Evolutionary conservation across 2,797 vertebrate species (phyloP).

Genomic region (Ctenopoma kingsleyae): DNA sequence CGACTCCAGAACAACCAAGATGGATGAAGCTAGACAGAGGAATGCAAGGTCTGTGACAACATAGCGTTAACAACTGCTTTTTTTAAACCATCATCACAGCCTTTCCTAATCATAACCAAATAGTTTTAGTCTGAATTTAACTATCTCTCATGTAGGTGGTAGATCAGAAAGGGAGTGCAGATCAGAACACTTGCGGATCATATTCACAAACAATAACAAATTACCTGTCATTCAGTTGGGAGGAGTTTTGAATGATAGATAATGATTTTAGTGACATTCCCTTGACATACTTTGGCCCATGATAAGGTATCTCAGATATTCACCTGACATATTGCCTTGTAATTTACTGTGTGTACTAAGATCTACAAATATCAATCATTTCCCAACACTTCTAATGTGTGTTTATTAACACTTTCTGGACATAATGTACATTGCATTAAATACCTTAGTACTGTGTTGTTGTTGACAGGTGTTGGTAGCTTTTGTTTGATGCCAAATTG

Average conservation of each 20-base stretch:
- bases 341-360: background rate
- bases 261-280: background rate
- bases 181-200: background rate
- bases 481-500: constrained; percentile 46
- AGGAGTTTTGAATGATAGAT: background rate
- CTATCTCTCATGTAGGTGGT: background rate
- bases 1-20: too few relatives aligned
- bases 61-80: background rate
- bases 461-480: constrained; percentile 13
- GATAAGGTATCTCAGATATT: background rate
- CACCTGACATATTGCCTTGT: background rate
- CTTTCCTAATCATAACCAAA: background rate
- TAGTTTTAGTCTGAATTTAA: background rate
- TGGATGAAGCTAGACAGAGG: background rate
- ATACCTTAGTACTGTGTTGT: constrained; percentile 18
- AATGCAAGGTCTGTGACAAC: background rate
- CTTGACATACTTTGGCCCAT: background rate
- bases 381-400: constrained; percentile 9
- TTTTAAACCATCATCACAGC: background rate
- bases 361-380: constrained; percentile 19
- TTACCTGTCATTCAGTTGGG: background rate
- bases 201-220: background rate
- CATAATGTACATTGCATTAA: constrained; percentile 7
- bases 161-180: background rate
- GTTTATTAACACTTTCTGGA: constrained; percentile 13